A percentile compares a stretch with the other conserved stretches of the same genome.
Evolutionary conservation across 2,888 invertebrate species (phyloP).

Genomic region (Corythucha ciliata): DNA sequence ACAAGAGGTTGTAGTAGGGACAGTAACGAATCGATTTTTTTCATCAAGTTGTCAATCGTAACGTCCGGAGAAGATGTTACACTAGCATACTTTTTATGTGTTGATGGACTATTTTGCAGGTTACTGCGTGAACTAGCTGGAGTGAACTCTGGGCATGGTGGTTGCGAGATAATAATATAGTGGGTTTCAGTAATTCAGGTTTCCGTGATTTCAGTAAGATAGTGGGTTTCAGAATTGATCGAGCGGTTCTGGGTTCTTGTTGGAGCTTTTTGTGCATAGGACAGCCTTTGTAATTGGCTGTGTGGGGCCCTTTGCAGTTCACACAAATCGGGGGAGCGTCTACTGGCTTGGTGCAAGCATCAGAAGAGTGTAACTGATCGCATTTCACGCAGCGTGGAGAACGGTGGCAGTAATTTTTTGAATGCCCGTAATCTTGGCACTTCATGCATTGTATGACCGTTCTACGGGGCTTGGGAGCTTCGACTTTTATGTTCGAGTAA

Average conservation of each 20-base stretch:
- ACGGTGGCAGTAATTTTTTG: constrained; percentile 7
- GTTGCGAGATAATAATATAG: too few relatives aligned
- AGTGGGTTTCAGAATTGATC: background rate
- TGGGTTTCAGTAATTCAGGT: too few relatives aligned
- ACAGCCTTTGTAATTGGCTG: constrained; percentile 12
- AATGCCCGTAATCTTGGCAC: constrained; percentile 13
- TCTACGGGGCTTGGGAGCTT: constrained; percentile 3
- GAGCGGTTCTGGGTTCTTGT: background rate
- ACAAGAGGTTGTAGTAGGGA: background rate
- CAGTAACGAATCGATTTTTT: constrained; percentile 12
- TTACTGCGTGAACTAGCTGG: too few relatives aligned
- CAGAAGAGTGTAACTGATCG: background rate
- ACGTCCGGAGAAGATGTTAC: too few relatives aligned
- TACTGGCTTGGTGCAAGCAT: background rate
- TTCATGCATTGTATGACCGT: background rate
- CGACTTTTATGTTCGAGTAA: too few relatives aligned
- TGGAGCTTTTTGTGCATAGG: constrained; percentile 1
- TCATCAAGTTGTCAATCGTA: background rate
- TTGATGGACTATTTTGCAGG: too few relatives aligned
- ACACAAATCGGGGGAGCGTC: background rate
- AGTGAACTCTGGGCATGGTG: too few relatives aligned
- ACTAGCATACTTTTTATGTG: too few relatives aligned
- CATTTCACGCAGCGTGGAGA: constrained; percentile 12
- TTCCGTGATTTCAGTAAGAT: too few relatives aligned
- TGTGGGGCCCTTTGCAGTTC: constrained; percentile 1